Base-by-base conservation (phyloP, 2,113 vertebrate genomes). In the Otis tarda region DNA sequence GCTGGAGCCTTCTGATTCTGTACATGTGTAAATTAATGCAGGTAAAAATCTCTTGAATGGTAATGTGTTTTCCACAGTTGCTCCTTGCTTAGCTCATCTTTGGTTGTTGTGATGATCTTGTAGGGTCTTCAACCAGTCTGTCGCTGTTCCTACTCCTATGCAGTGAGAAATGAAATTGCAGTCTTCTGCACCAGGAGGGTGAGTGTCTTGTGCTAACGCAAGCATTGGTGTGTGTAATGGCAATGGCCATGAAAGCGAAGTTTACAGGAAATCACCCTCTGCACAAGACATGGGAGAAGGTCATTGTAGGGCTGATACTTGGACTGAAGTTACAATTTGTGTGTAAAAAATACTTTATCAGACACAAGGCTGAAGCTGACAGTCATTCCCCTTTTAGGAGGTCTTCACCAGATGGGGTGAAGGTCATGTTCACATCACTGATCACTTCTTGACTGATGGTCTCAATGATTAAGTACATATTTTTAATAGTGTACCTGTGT, bases 161-260 rank as follows among this genome's bases (percentile, higher is more conserved):
- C 92, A 91, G 43, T 83, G 80, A 92, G 61, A 96, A 93, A 89
- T 90, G 87, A 93, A 95, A 91, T 86, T 94, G 85, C 83, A 75
- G 77, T 50, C 67, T 68, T 77, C 47, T 63, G 79, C 87, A 68
- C 68, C 31, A 49, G n/a, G 47, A 68, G 28, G 24, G 82, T 39
- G 59, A 68, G 47, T 52, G 67, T 37, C 75, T 30, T 20, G 30
- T 81, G 17, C 76, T 82, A 12, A 75, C 73, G 77, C 22, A 52
- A 52, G 91, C 37, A 4, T 7, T 80, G 75, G 83, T 45, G 91
- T 28, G 4, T 87, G 80, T 61, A 89, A 93, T 87, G 90, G 74
- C 83, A 43, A 2, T 7, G 50, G 37, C 49, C 56, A 6, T 19
- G 69, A 56, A 28, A 53, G 57, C 50, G 23, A 84, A 50, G n/a